Percentiles rank a stretch among this genome's conserved stretches.
phyloP scores from a whole-genome alignment of 2,797 vertebrate species.

The Rhyacichthys aspro region DNA sequence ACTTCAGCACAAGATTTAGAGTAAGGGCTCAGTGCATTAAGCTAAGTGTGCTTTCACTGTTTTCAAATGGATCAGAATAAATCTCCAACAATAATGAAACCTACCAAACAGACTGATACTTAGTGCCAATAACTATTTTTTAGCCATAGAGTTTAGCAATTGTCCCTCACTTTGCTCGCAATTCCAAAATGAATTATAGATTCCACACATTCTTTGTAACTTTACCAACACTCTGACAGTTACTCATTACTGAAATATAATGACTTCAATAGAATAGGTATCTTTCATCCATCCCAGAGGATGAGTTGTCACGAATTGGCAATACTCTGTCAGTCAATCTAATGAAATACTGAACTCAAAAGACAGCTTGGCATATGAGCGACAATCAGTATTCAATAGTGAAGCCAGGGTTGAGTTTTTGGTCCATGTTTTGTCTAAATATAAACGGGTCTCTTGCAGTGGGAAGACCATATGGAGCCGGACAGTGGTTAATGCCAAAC shows the following conservation, averaged over 20 bases:
- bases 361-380: not conserved
- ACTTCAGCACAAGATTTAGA: too few relatives aligned
- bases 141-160: too few relatives aligned
- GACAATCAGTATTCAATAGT: not conserved
- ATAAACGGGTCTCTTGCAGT: slow-evolving; percentile 2
- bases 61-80: slow-evolving; percentile 7
- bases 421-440: slow-evolving; percentile 1
- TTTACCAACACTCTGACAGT: not conserved
- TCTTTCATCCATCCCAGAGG: not conserved
- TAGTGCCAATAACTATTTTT: too few relatives aligned
- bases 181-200: too few relatives aligned
- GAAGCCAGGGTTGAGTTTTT: not conserved
- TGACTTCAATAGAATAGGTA: not conserved
- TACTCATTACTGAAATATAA: not conserved
- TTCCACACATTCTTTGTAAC: not conserved
- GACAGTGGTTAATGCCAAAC: slow-evolving; percentile 6
- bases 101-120: too few relatives aligned
- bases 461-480: slow-evolving; percentile 8
- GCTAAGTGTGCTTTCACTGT: not conserved
- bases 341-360: not conserved
- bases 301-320: not conserved
- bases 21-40: slow-evolving; percentile 1
- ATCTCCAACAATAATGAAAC: not conserved
- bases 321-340: not conserved
- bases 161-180: not conserved